phyloP scores from a whole-genome alignment of 1,140 invertebrate genomes.

The Papilio machaon region DNA sequence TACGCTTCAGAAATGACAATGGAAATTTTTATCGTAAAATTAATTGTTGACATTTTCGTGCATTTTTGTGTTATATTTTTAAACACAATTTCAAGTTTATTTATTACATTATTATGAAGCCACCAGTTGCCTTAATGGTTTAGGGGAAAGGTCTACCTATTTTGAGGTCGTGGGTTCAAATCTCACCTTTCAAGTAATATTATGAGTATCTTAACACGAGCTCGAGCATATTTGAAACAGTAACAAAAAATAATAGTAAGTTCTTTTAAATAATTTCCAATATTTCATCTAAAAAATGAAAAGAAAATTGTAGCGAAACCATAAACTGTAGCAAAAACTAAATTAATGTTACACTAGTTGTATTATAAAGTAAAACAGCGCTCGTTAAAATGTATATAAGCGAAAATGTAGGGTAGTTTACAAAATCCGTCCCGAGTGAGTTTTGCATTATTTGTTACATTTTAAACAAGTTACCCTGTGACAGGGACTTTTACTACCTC shows the following conservation, averaged over 20 bases:
- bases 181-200: neutral
- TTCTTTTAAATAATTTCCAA: too few relatives aligned
- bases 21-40: neutral
- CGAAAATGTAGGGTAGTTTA: conserved; percentile 24
- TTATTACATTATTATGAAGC: too few relatives aligned
- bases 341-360: conserved; percentile 3
- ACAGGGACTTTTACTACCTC: conserved; percentile 23
- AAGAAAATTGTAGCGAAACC: neutral
- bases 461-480: conserved; percentile 26
- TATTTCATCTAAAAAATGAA: too few relatives aligned
- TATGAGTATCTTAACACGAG: neutral
- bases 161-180: neutral
- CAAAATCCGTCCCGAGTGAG: conserved; percentile 23
- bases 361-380: conserved; percentile 13
- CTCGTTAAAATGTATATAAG: conserved; percentile 21
- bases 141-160: too few relatives aligned
- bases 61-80: neutral
- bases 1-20: neutral
- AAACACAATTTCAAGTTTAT: too few relatives aligned
- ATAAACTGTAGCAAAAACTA: neutral
- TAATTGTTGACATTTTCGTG: neutral
- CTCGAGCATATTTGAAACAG: neutral
- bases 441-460: conserved; percentile 28
- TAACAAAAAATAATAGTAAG: too few relatives aligned
- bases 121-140: too few relatives aligned